A percentile compares a stretch with the other conserved stretches of the same genome.
phyloP scores from a whole-genome alignment of 2,797 vertebrate genomes.

The Florisuga fusca region DNA sequence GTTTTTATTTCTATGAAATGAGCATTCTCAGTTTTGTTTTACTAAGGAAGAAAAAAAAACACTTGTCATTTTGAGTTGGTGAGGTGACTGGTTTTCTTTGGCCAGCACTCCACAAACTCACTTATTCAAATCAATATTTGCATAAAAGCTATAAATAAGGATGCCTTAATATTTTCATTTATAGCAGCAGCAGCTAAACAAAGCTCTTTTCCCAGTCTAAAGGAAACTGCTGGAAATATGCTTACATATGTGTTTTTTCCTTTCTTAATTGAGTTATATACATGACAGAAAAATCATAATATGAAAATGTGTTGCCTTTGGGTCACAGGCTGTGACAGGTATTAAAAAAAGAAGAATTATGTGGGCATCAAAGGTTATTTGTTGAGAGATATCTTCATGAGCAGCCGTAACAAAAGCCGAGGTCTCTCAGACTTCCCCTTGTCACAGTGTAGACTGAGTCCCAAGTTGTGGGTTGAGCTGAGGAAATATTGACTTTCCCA shows the following conservation, averaged over 20 bases:
- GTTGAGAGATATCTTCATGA: not conserved
- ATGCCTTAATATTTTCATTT: slow-evolving; percentile 47
- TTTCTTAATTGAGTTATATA: not conserved
- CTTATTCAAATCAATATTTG: not conserved
- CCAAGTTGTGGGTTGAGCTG: not conserved
- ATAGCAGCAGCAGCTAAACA: slow-evolving; percentile 36
- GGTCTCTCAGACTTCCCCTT: not conserved
- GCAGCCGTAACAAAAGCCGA: not conserved
- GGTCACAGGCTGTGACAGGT: not conserved
- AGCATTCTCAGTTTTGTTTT: slow-evolving; percentile 4
- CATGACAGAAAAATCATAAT: not conserved
- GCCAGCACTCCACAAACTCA: not conserved
- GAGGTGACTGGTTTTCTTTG: slow-evolving; percentile 29
- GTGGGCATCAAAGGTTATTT: not conserved
- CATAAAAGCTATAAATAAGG: not conserved
- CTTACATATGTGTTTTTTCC: not conserved
- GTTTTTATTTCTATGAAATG: not conserved
- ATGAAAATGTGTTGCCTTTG: not conserved
- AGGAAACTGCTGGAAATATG: slow-evolving; percentile 1
- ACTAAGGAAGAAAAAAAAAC: not conserved
- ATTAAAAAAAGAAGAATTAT: not conserved
- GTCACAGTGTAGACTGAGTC: not conserved
- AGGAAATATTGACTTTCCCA: not conserved
- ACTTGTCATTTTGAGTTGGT: not conserved
- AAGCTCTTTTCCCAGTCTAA: not conserved